A percentile compares a stretch with the other conserved stretches of the same genome.
Evolutionary conservation across 2,797 vertebrate genomes (phyloP).

Genomic region (Amazonetta brasiliensis): DNA sequence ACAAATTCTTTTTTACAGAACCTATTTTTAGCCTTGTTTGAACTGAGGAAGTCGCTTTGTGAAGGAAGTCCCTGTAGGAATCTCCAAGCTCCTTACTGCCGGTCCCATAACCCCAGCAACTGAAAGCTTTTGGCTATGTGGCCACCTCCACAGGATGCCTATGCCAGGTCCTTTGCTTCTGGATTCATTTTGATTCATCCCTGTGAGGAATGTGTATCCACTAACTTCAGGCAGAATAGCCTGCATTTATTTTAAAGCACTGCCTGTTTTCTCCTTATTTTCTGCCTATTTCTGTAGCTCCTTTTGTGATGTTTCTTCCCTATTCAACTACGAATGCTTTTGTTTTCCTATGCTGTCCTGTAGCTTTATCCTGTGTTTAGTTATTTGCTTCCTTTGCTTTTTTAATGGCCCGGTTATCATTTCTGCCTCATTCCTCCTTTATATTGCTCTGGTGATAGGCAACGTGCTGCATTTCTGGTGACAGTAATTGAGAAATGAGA

Average conservation of each 20-base stretch:
- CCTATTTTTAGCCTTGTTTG: constrained; percentile 43
- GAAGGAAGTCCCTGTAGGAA: constrained; percentile 18
- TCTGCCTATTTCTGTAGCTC: neutral
- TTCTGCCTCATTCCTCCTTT: neutral
- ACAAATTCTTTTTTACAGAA: neutral
- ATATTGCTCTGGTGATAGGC: neutral
- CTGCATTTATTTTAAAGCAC: neutral
- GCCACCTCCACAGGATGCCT: neutral
- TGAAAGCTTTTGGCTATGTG: neutral
- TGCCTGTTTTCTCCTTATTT: neutral
- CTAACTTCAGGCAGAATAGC: neutral
- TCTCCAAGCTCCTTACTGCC: neutral
- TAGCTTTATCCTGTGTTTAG: neutral
- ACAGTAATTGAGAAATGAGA: neutral
- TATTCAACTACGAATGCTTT: neutral
- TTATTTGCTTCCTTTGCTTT: neutral
- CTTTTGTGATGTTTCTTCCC: neutral
- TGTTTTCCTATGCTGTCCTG: neutral
- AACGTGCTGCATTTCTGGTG: neutral
- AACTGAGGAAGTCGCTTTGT: constrained; percentile 37
- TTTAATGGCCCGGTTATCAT: neutral
- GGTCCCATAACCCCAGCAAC: neutral
- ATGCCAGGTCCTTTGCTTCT: neutral
- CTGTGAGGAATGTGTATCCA: neutral
- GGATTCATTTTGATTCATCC: neutral